phyloP scores from a whole-genome alignment of 1,140 invertebrate genomes.

The Zaprionus tsacasi region DNA sequence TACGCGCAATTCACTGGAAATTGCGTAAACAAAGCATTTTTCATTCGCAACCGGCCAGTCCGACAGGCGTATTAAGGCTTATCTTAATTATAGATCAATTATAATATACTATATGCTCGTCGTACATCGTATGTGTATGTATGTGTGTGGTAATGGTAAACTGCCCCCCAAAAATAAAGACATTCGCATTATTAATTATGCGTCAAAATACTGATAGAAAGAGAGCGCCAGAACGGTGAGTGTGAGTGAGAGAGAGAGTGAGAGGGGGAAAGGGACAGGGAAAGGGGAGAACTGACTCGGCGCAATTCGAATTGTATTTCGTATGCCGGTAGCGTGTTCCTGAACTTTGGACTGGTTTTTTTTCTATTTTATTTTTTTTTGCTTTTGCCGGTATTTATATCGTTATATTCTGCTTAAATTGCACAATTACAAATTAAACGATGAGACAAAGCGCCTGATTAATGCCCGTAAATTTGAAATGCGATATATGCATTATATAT shows the following conservation, averaged over 20 bases:
- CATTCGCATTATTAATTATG: slow-evolving; percentile 44
- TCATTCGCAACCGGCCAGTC: slow-evolving; percentile 18
- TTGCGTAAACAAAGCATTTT: slow-evolving; percentile 68
- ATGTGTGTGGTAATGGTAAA: slow-evolving; percentile 19
- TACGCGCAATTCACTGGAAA: slow-evolving; percentile 46
- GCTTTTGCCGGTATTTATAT: slow-evolving; percentile 5
- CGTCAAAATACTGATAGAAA: slow-evolving; percentile 36
- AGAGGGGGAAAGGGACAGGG: background rate
- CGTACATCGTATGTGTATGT: no score
- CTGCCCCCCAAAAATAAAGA: slow-evolving; percentile 21
- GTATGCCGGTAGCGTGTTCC: slow-evolving; percentile 32
- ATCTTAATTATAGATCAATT: slow-evolving; percentile 82
- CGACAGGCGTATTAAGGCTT: slow-evolving; percentile 60
- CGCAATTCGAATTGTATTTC: slow-evolving; percentile 12
- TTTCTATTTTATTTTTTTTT: background rate
- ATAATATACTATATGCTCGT: slow-evolving; percentile 48
- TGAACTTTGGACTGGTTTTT: slow-evolving; percentile 40
- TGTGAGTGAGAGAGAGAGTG: background rate
- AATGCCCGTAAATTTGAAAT: slow-evolving; percentile 47
- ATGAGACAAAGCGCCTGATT: slow-evolving; percentile 49
- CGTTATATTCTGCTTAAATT: slow-evolving; percentile 41
- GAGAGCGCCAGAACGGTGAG: background rate
- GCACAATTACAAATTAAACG: slow-evolving; percentile 48
- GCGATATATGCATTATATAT: slow-evolving; percentile 22
- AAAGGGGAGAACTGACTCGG: background rate